These are phyloP conservation scores for Aleiodes sp. DNA, from an alignment of 1,140 invertebrate genomes.

Conservation along the genomic window DNA sequence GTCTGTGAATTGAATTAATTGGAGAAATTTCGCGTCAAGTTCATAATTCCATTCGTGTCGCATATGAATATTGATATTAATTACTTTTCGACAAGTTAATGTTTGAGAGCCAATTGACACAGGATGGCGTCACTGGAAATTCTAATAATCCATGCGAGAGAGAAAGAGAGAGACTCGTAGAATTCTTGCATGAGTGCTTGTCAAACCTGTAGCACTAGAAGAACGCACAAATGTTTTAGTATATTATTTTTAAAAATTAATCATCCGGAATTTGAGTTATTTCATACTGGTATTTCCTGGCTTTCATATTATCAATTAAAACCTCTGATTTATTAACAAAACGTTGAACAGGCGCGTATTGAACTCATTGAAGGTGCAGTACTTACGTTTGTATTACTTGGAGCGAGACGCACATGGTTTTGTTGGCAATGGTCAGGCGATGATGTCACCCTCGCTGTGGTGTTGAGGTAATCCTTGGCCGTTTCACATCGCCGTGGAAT, in stretches of 20 bases:
- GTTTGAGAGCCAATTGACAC: background rate
- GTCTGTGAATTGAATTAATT: too few species aligned
- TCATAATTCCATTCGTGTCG: background rate
- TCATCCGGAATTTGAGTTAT: too few species aligned
- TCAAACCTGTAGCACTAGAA: too few species aligned
- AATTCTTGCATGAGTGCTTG: background rate
- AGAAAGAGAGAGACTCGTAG: too few species aligned
- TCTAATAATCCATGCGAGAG: background rate
- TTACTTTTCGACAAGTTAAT: background rate
- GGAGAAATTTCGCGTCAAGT: background rate
- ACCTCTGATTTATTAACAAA: too few species aligned
- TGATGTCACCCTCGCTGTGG: constrained; percentile 29
- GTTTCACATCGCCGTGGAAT: constrained; percentile 9
- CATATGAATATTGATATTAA: too few species aligned
- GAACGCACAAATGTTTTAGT: too few species aligned
- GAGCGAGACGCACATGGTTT: constrained; percentile 23
- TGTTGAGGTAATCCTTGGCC: constrained; percentile 28
- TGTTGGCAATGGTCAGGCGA: constrained; percentile 1
- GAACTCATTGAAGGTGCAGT: background rate
- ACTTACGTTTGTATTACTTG: background rate
- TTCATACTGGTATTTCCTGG: too few species aligned
- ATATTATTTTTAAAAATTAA: too few species aligned
- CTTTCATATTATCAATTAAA: too few species aligned
- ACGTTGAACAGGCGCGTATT: too few species aligned
- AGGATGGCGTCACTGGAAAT: background rate